These are phyloP conservation scores for Thripadectes ignobilis DNA, from an alignment of 2,797 vertebrate genomes.

Conservation along the genomic window DNA sequence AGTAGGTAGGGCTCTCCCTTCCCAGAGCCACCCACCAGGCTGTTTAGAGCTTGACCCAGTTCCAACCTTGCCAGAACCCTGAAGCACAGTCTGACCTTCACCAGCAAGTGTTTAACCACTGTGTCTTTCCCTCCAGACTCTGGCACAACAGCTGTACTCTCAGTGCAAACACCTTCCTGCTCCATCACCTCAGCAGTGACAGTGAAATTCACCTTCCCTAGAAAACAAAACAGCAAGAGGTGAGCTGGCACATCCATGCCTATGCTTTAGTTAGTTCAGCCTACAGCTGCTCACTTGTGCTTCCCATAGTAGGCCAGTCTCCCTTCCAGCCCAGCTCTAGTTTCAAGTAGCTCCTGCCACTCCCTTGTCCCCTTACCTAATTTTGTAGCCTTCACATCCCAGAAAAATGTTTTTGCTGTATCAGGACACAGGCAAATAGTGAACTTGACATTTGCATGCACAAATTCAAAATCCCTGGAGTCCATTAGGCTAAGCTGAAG, in stretches of 20 bases:
- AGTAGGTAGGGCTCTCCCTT: background rate
- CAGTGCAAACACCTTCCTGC: conserved; percentile 11
- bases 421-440: conserved; percentile 80
- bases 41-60: background rate
- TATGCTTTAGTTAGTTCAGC: background rate
- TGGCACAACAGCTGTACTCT: conserved; percentile 4
- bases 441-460: conserved; percentile 66
- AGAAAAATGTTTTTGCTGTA: conserved; percentile 81
- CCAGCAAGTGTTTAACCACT: conserved; percentile 62
- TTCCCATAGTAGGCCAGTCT: background rate
- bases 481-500: conserved; percentile 50
- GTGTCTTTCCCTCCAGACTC: conserved; percentile 54
- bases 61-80: accelerated
- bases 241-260: background rate
- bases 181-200: conserved; percentile 50
- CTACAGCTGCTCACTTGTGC: background rate
- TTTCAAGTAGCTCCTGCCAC: background rate
- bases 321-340: background rate
- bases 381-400: conserved; percentile 76
- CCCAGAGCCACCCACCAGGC: background rate
- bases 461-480: conserved; percentile 50
- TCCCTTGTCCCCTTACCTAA: conserved; percentile 17
- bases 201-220: conserved; percentile 67
- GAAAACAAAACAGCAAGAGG: background rate
- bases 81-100: conserved; percentile 62